Percentiles rank a stretch among this genome's conserved stretches.
phyloP scores from a whole-genome alignment of 2,113 vertebrate species.

The Plecotus auritus region DNA sequence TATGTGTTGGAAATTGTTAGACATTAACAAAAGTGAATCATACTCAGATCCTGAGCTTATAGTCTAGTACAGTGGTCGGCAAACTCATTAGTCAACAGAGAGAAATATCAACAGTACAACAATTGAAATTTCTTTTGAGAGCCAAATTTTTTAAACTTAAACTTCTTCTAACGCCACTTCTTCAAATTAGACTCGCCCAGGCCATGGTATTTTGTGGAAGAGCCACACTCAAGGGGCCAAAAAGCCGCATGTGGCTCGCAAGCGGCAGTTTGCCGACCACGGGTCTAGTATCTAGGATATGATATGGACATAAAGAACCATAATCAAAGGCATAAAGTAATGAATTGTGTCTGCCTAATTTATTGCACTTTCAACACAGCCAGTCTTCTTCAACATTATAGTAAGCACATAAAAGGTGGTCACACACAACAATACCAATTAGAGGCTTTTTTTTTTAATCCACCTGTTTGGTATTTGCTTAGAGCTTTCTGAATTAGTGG shows the following conservation, averaged over 20 bases:
- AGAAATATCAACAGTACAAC: no score
- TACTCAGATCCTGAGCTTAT: not conserved
- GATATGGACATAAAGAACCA: not conserved
- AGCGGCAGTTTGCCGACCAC: no score
- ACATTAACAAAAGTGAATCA: conserved; percentile 1
- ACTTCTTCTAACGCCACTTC: no score
- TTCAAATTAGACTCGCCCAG: no score
- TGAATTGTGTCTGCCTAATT: not conserved
- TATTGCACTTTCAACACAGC: not conserved
- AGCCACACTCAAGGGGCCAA: no score
- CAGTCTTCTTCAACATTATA: not conserved
- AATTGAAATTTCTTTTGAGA: no score
- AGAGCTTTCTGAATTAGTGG: not conserved
- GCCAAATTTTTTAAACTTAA: no score
- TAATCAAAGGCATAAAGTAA: not conserved
- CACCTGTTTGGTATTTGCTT: not conserved
- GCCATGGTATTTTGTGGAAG: no score
- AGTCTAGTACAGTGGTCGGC: no score
- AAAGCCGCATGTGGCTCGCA: no score
- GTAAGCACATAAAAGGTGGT: not conserved
- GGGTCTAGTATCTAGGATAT: not conserved
- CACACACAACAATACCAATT: not conserved
- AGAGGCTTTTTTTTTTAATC: not conserved
- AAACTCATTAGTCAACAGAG: no score
- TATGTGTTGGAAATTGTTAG: not conserved